These are phyloP conservation scores for Gobio occitaniae DNA, from an alignment of 2,797 vertebrate species.

Conservation along the genomic window DNA sequence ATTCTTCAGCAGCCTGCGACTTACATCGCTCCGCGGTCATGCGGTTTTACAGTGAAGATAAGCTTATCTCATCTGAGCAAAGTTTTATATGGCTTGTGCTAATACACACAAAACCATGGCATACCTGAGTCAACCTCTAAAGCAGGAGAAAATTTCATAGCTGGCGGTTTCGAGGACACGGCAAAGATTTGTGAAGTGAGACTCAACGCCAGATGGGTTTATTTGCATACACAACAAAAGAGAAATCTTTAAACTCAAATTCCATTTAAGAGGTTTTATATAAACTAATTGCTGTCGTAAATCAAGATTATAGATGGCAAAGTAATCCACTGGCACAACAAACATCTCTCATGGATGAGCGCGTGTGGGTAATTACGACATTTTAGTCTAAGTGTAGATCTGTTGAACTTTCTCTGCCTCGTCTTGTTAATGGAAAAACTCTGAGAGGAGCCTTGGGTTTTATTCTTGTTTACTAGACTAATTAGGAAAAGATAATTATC, in stretches of 20 bases:
- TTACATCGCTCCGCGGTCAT: neutral
- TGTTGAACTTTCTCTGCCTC: slow-evolving; percentile 9
- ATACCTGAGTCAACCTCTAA: neutral
- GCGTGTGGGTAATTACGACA: neutral
- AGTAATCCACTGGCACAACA: neutral
- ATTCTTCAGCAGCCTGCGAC: neutral
- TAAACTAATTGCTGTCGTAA: slow-evolving; percentile 11
- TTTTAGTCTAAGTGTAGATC: neutral
- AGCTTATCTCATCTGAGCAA: slow-evolving; percentile 33
- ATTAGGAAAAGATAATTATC: slow-evolving; percentile 29
- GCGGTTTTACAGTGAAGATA: slow-evolving; percentile 1
- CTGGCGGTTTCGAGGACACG: neutral
- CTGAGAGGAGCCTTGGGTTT: slow-evolving; percentile 5
- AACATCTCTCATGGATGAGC: slow-evolving; percentile 23
- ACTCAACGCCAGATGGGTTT: neutral
- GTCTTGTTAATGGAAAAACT: slow-evolving; percentile 8
- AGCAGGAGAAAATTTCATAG: neutral
- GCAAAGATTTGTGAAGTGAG: neutral
- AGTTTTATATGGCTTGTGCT: slow-evolving; percentile 26
- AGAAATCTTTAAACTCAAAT: neutral
- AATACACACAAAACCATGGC: neutral
- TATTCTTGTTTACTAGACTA: slow-evolving; percentile 9
- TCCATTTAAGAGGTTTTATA: neutral
- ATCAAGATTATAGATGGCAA: slow-evolving; percentile 9
- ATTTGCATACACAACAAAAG: neutral